Conservation (phyloP, 2,888 invertebrate genomes). For the Ornithoptera alexandrae region DNA sequence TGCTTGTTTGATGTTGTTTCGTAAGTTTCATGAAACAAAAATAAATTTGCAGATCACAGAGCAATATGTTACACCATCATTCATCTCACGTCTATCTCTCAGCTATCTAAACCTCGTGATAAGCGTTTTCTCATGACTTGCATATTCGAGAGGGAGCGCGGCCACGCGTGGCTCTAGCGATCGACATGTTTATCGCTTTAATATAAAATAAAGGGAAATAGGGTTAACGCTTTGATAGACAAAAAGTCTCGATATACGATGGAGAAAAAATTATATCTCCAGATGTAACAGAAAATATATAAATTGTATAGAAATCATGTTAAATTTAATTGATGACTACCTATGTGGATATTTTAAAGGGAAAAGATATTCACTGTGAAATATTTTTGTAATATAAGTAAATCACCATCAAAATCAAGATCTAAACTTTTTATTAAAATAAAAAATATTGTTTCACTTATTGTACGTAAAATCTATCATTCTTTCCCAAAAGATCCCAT, state of each 20-base stretch:
- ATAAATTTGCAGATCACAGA: constrained; percentile 50
- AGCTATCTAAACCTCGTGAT: constrained; percentile 67
- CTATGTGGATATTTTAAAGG: no score
- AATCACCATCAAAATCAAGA: no score
- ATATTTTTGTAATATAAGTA: no score
- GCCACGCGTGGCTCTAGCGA: constrained; percentile 72
- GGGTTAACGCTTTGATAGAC: constrained; percentile 61
- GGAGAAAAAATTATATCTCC: constrained; percentile 64
- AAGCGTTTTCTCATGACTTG: constrained; percentile 79
- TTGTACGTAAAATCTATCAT: no score
- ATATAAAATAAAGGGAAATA: constrained; percentile 76
- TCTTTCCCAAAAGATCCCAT: no score
- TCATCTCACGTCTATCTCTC: constrained; percentile 67
- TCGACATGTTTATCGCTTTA: constrained; percentile 80
- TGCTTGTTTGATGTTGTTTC: not conserved
- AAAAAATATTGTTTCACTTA: no score
- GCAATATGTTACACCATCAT: constrained; percentile 72
- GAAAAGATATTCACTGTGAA: no score
- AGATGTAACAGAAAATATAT: constrained; percentile 8
- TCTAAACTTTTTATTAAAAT: no score
- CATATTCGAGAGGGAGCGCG: constrained; percentile 72
- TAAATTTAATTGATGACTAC: no score
- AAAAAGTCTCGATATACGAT: constrained; percentile 65
- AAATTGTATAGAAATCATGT: no score
- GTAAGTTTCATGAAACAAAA: constrained; percentile 37